These are phyloP conservation scores for Catocala sponsa DNA, from an alignment of 2,888 invertebrate species.

Conservation along the genomic window DNA sequence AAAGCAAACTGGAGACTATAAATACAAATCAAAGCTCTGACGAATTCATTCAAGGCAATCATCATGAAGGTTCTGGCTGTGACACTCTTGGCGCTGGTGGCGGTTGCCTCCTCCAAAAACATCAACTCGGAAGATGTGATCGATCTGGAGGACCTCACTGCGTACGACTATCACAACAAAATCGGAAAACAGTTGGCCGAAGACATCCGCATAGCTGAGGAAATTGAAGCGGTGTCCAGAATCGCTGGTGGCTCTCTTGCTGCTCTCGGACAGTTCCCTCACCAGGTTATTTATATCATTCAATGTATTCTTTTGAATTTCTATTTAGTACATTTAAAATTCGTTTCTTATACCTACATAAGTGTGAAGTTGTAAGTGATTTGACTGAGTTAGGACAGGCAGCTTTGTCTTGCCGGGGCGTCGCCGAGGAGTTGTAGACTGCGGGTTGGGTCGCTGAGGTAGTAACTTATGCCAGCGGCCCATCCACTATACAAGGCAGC, in stretches of 20 bases:
- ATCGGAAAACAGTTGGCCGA: constrained; percentile 48
- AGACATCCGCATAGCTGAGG: constrained; percentile 37
- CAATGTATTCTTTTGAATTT: too few species aligned
- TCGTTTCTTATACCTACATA: too few species aligned
- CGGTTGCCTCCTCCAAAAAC: constrained; percentile 32
- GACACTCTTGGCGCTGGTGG: constrained; percentile 37
- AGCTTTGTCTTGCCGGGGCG: too few species aligned
- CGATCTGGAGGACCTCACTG: constrained; percentile 40
- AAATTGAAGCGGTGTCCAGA: constrained; percentile 16
- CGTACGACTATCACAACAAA: constrained; percentile 44
- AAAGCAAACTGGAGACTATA: background rate
- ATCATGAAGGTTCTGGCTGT: constrained; percentile 13
- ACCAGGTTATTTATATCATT: constrained; percentile 40
- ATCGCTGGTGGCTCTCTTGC: constrained; percentile 49
- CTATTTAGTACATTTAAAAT: too few species aligned
- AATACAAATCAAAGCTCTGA: background rate
- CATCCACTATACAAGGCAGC: too few species aligned
- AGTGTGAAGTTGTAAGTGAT: too few species aligned
- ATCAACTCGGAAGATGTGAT: constrained; percentile 27
- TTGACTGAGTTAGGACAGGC: too few species aligned
- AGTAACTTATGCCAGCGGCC: too few species aligned
- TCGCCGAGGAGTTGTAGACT: too few species aligned
- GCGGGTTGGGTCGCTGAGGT: too few species aligned
- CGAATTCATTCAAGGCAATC: background rate
- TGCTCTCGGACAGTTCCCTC: constrained; percentile 42